Base-by-base conservation (phyloP, 64 coral and sea anemone genomes). In the Astreopora myriophthalma region DNA sequence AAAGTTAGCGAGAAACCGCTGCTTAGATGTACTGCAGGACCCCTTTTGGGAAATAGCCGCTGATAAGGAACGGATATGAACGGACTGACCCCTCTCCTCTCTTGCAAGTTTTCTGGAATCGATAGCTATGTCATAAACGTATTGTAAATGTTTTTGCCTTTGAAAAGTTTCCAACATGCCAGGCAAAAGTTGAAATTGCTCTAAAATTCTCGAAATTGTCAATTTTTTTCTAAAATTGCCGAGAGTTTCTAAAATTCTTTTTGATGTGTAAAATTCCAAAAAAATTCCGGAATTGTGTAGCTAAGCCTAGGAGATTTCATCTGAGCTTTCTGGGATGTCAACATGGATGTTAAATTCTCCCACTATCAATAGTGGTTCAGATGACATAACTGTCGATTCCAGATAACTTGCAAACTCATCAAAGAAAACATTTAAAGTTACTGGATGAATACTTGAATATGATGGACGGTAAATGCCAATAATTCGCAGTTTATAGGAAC, bases 361-460 rank as follows among this genome's bases (percentile, higher is more conserved):
- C 14, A 14, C 28, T 73, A 73, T 73, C 32, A 73, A 35, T 29
- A 73, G 69, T 34, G 28, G 69, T 33, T 73, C 30, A 73, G 69
- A 73, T 73, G 33, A 73, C 25, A 73, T 31, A 31, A 73, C 69
- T 34, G 34, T 73, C 33, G 69, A 73, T 73, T 73, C 69, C 32
- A 73, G 85, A 55, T 30, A 87, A 55, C 51, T 55, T 19, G 51
- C 12, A 14, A 55, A 84, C 34, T 84, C 80, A 22, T 62, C 48
- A 60, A 61, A 84, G 55, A 84, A 84, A 7, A 66, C 80, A 84
- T 58, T 84, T 27, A 48, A 65, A 51, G 80, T 65, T 10, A 63
- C 9, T 23, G 80, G 80, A 65, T 84, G 80, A 25, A 19, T 58
- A 58, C 61, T 31, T 65, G 55, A 84, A 32, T 30, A 65, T 37